Conservation (phyloP, 2,888 invertebrate genomes). For the Meganola albula region DNA sequence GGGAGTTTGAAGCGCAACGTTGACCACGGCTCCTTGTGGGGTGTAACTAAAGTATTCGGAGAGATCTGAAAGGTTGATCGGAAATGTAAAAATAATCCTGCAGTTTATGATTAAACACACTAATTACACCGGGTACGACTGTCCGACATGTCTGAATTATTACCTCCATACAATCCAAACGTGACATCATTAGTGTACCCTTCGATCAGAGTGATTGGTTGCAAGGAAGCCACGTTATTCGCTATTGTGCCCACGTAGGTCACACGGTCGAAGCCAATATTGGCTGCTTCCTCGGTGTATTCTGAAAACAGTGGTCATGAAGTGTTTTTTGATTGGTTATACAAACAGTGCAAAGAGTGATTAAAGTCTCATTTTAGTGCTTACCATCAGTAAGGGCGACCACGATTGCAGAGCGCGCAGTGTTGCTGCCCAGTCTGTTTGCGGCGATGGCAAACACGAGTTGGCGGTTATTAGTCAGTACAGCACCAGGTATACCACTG, state of each 20-base stretch:
- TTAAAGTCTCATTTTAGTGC: no score
- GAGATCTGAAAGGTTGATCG: conserved; percentile 26
- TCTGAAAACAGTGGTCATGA: conserved; percentile 13
- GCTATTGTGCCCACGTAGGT: conserved; percentile 25
- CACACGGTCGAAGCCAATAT: conserved; percentile 23
- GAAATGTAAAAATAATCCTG: no score
- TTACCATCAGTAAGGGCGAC: background rate
- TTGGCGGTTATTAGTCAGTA: background rate
- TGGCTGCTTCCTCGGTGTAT: conserved; percentile 2
- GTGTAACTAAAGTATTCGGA: conserved; percentile 15
- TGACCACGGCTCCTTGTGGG: conserved; percentile 13
- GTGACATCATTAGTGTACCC: conserved; percentile 29
- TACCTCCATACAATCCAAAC: no score
- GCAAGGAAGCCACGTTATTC: conserved; percentile 17
- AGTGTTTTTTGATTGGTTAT: background rate
- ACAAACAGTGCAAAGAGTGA: background rate
- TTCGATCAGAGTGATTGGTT: conserved; percentile 29
- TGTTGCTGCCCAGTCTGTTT: background rate
- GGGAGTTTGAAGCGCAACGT: conserved; percentile 9
- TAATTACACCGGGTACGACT: conserved; percentile 10
- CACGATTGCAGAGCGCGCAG: conserved; percentile 1
- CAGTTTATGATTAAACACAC: no score
- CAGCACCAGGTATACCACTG: conserved; percentile 1
- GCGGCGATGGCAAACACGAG: background rate
- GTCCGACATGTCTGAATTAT: no score